phyloP scores from a whole-genome alignment of 1,140 invertebrate genomes.

The Psilanteris sp. region DNA sequence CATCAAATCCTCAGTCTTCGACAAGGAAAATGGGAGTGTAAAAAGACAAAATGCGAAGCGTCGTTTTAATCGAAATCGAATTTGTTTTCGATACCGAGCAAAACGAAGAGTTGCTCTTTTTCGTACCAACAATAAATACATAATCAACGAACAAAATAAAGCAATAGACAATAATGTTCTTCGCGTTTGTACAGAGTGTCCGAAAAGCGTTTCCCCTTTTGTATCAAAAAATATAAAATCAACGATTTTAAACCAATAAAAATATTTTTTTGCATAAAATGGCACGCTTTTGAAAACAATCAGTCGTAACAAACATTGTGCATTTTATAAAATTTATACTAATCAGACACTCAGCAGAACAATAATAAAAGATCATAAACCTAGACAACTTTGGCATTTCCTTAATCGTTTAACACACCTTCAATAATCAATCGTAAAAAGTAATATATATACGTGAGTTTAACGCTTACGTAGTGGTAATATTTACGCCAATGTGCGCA shows the following conservation, averaged over 20 bases:
- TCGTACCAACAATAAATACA: slow-evolving; percentile 69
- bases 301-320: slow-evolving; percentile 39
- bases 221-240: slow-evolving; percentile 46
- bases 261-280: slow-evolving; percentile 23
- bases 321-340: slow-evolving; percentile 4
- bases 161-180: slow-evolving; percentile 65
- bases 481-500: slow-evolving; percentile 68
- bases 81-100: slow-evolving; percentile 60
- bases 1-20: slow-evolving; percentile 77
- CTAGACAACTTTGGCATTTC: slow-evolving; percentile 80
- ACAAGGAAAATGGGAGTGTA: slow-evolving; percentile 63
- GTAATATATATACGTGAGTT: slow-evolving; percentile 57
- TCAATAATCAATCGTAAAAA: slow-evolving; percentile 69
- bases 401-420: slow-evolving; percentile 74
- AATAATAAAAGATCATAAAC: slow-evolving; percentile 72
- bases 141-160: slow-evolving; percentile 73
- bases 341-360: slow-evolving; percentile 62
- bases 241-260: slow-evolving; percentile 51
- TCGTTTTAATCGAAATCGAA: slow-evolving; percentile 66
- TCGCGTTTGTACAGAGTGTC: slow-evolving; percentile 58
- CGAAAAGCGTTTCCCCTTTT: slow-evolving; percentile 32
- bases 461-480: slow-evolving; percentile 67
- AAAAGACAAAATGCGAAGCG: slow-evolving; percentile 59
- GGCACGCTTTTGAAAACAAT: slow-evolving; percentile 44
- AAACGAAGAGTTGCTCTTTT: slow-evolving; percentile 55